Evolutionary conservation across 2,797 vertebrate species (phyloP), one percentile per base, ranked within the genome.

Genomic region (Mormyrops attenuatus): DNA sequence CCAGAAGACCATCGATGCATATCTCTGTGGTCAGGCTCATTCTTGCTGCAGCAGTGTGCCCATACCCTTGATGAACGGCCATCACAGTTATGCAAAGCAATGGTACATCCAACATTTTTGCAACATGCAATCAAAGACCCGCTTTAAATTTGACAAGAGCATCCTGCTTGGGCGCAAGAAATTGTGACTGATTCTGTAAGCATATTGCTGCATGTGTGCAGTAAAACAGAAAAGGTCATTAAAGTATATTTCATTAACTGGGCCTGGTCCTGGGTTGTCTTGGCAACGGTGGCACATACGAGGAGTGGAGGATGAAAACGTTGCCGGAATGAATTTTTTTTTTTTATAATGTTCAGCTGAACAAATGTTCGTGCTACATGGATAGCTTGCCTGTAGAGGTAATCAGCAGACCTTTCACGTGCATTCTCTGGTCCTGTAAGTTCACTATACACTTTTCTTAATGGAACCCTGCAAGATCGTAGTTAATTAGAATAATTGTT

Each of bases 261-360:
- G 30, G 88, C 69, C 73, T n/a, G 41, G 49, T 52, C 66, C 34
- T 55, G 50, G 53, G 88, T 89, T 89, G 88, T 89, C 88, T 82
- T 89, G 88, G 88, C 73, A 89, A 89, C 88, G 11, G 73, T 17
- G 88, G 50, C 34, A 15, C 47, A 30, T 85, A 50, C 22, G 49
- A 55, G 73, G 20, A 41, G 6, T 38, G 53, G 11, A 53, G 85
- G 52, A 53, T 53, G 5, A 80, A 50, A 26, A 17, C 3, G 11
- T 34, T 53, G 30, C 11, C 0, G 30, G 30, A n/a, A 57, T 55
- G 50, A 80, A 57, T 30, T 30, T 30, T 30, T 30, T 30, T 30
- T 11, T 52, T 80, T 53, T 82, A 80, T 82, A 57, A 89, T 89
- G 13, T 73, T 44, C 73, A 60, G 88, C 26, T 41, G 50, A 89